These are phyloP conservation scores for Capreolus pygargus DNA, from an alignment of 2,113 vertebrate genomes.

Conservation along the genomic window DNA sequence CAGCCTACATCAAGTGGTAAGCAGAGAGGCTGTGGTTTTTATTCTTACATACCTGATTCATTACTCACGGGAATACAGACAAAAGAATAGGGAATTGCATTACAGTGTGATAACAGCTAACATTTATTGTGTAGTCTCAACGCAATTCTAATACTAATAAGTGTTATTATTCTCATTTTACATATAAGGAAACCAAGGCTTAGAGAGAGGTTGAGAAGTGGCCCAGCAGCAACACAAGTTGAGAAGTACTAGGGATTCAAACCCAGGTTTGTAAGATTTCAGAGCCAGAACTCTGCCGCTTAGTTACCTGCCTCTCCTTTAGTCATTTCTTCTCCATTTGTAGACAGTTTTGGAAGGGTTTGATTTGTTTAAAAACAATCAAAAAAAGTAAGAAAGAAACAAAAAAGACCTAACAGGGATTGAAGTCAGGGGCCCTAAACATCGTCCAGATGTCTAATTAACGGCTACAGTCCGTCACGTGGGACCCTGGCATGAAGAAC, in stretches of 20 bases:
- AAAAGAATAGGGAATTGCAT: not conserved
- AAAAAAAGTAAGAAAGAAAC: not conserved
- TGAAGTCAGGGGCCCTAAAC: not conserved
- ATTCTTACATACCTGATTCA: not conserved
- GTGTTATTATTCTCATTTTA: not conserved
- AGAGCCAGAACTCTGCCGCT: not conserved
- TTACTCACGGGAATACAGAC: not conserved
- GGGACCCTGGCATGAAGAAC: not conserved
- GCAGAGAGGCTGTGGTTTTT: not conserved
- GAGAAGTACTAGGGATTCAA: not conserved
- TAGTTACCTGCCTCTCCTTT: not conserved
- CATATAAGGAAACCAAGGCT: not conserved
- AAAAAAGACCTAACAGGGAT: not conserved
- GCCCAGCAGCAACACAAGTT: not conserved
- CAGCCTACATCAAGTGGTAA: not conserved
- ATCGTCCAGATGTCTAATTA: slow-evolving; percentile 19
- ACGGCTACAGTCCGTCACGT: not conserved
- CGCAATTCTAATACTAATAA: not conserved
- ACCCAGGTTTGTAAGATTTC: not conserved
- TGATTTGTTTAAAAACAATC: slow-evolving; percentile 4
- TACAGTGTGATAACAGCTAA: not conserved
- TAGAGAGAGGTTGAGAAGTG: not conserved
- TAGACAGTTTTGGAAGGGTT: not conserved
- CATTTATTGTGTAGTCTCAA: not conserved
- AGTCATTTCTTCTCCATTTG: not conserved